Evolutionary conservation across 2,888 invertebrate genomes (phyloP).

Genomic region (Neoitamus cyanurus): DNA sequence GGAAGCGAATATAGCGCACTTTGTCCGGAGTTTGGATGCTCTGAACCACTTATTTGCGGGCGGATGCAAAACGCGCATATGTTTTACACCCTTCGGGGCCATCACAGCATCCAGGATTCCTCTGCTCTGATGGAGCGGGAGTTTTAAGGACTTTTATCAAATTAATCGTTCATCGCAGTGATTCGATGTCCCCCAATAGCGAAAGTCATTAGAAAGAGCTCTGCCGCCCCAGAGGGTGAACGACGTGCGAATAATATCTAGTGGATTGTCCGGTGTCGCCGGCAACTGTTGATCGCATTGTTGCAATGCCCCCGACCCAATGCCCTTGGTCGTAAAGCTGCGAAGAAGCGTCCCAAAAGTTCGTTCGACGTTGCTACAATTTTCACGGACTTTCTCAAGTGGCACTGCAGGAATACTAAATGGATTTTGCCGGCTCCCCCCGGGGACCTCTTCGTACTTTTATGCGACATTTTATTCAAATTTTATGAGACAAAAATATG

Average conservation of each 20-base stretch:
- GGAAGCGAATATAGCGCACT: background rate
- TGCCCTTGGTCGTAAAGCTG: background rate
- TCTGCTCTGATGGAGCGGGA: background rate
- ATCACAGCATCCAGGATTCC: background rate
- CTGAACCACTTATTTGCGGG: background rate
- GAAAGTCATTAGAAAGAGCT: background rate
- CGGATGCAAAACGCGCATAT: conserved; percentile 17
- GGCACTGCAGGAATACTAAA: conserved; percentile 37
- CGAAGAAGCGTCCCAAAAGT: background rate
- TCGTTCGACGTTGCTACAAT: background rate
- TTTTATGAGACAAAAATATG: conserved; percentile 46
- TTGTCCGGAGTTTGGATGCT: background rate
- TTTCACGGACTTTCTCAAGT: conserved; percentile 7
- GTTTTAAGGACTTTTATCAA: conserved; percentile 31
- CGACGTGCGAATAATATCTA: background rate
- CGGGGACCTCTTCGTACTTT: conserved; percentile 16
- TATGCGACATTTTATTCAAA: conserved; percentile 46
- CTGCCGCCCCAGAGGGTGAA: background rate
- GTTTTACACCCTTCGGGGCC: conserved; percentile 13
- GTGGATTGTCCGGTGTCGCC: background rate
- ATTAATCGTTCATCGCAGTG: conserved; percentile 38
- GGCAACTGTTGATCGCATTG: conserved; percentile 16
- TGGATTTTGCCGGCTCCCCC: conserved; percentile 6
- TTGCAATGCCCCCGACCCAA: background rate
- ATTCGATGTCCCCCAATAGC: background rate